Conservation (phyloP, 2,888 invertebrate species). For the Yponomeuta sedellus region DNA sequence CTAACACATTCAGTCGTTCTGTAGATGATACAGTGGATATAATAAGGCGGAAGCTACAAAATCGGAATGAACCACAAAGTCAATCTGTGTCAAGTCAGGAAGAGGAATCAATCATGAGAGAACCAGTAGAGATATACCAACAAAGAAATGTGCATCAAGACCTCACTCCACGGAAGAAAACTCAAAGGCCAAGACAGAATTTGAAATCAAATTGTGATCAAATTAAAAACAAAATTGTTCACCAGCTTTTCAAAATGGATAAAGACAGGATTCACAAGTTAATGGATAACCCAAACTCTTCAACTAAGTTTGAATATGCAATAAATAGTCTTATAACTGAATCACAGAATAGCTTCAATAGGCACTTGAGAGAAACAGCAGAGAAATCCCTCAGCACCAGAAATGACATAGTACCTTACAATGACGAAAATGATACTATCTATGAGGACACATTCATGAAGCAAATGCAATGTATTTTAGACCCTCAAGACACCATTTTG, state of each 20-base stretch:
- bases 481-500: constrained; percentile 74
- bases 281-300: constrained; percentile 68
- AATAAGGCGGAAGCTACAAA: constrained; percentile 50
- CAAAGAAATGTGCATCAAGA: constrained; percentile 34
- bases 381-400: constrained; percentile 62
- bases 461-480: constrained; percentile 77
- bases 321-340: constrained; percentile 68
- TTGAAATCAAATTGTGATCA: constrained; percentile 55
- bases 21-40: constrained; percentile 68
- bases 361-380: constrained; percentile 61
- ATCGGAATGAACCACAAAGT: constrained; percentile 48
- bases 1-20: constrained; percentile 57
- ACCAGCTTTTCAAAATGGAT: constrained; percentile 70
- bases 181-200: constrained; percentile 38
- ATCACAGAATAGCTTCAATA: constrained; percentile 66
- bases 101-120: constrained; percentile 27
- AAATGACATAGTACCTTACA: constrained; percentile 74
- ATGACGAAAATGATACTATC: constrained; percentile 76
- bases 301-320: constrained; percentile 71
- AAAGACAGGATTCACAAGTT: constrained; percentile 67
- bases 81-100: constrained; percentile 29
- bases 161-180: constrained; percentile 20
- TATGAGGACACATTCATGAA: constrained; percentile 86
- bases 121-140: constrained; percentile 25
- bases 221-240: constrained; percentile 68